Percentiles rank a stretch among this genome's conserved stretches.
Conservation (phyloP, 2,797 vertebrate species). For the Pristis pectinata region DNA sequence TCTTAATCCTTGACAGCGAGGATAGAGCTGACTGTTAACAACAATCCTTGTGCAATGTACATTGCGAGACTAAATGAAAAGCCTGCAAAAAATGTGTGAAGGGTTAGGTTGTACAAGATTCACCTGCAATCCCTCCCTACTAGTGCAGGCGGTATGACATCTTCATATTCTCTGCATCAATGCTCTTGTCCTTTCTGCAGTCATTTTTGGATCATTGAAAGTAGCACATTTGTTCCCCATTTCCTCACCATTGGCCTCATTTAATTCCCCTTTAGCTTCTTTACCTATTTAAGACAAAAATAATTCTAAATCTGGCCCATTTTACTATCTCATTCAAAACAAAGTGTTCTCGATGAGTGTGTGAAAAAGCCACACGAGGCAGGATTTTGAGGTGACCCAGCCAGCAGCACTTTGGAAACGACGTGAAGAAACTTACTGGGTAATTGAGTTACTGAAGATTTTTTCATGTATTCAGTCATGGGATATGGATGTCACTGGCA, state of each 20-base stretch:
- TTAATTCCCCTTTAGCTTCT: background rate
- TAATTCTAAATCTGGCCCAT: background rate
- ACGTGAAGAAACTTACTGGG: background rate
- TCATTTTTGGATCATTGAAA: background rate
- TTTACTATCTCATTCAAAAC: background rate
- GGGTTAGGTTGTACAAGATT: no score
- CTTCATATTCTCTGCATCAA: no score
- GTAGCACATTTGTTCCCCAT: background rate
- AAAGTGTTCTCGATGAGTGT: background rate
- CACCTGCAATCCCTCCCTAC: no score
- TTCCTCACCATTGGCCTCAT: background rate
- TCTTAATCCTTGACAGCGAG: background rate
- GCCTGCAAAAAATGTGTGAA: no score
- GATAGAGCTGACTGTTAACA: background rate
- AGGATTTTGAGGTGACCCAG: background rate
- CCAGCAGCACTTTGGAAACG: background rate
- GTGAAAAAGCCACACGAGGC: background rate
- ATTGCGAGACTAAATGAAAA: background rate
- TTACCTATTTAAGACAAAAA: background rate
- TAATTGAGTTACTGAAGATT: background rate
- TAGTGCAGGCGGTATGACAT: no score
- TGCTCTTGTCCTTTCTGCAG: background rate
- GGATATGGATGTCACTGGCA: no score
- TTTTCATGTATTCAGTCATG: no score
- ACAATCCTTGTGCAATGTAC: background rate